Conservation (phyloP, 2,797 vertebrate genomes). For the Falco peregrinus region DNA sequence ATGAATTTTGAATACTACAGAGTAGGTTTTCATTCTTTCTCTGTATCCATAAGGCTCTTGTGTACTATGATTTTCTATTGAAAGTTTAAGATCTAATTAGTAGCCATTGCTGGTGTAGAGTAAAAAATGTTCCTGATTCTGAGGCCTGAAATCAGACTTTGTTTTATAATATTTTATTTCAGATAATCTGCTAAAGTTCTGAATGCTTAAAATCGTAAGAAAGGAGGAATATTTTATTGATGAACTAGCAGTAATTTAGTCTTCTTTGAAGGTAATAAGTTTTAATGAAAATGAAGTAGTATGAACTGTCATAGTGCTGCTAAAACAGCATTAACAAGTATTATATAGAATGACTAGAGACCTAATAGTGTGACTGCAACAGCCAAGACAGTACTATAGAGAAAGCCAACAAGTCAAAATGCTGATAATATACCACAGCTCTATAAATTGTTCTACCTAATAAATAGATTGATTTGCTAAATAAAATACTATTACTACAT, state of each 20-base stretch:
- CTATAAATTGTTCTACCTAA: conserved; percentile 28
- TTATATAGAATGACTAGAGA: background rate
- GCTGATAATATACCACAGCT: background rate
- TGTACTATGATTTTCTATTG: background rate
- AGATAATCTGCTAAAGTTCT: background rate
- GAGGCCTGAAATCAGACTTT: background rate
- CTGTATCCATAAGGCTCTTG: background rate
- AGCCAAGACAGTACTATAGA: background rate
- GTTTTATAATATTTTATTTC: background rate
- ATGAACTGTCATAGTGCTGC: background rate
- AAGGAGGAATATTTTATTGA: background rate
- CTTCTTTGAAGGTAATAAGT: background rate
- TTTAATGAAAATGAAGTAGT: background rate
- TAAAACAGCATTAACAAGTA: background rate
- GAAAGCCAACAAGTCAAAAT: conserved; percentile 10
- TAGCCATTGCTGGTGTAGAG: background rate
- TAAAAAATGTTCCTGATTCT: background rate
- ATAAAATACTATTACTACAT: conserved; percentile 10
- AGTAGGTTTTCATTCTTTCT: background rate
- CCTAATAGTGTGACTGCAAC: background rate
- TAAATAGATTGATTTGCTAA: conserved; percentile 33
- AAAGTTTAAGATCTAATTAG: background rate
- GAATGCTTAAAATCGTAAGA: background rate
- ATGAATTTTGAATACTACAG: background rate
- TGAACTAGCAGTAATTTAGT: background rate